Base-by-base conservation (phyloP, 2,797 vertebrate genomes). In the Diceros bicornis region DNA sequence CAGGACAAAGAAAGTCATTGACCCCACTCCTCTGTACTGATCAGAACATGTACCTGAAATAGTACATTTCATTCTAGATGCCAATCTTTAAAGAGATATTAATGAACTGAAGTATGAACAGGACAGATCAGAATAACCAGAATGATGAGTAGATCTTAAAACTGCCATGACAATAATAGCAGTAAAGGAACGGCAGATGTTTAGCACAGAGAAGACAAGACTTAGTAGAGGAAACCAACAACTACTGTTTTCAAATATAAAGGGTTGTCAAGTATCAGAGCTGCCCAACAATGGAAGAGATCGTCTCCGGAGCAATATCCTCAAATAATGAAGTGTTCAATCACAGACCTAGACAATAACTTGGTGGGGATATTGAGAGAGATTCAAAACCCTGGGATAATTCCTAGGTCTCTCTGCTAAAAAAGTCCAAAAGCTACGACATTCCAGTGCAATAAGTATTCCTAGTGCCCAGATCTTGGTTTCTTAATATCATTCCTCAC, bases 41-140 rank as follows among this genome's bases (percentile, higher is more conserved):
- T 93, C 62, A 93, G 75, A 97, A 81, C 66, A 77, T 52, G 25
- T 78, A 71, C 50, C 82, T 92, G 29, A 92, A 95, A 94, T 75
- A 93, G 66, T 79, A 74, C n/a, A 72, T 74, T 95, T 94, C 78
- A 34, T 96, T 91, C 89, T 94, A 88, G 81, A 91, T 91, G 92
- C 13, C 64, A 94, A 18, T 66, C 59, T 97, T 97, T 85, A 84
- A 92, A 96, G 52, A 97, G 32, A 74, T 66, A 77, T 77, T 81
- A 90, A 78, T 75, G 75, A 93, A 84, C 59, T 85, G 66, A 97
- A 89, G 32, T 82, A 86, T 66, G 52, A 93, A 96, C 44, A 82
- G 50, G 92, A 95, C 29, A 75, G 50, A 95, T 95, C 29, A 96
- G 37, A 96, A 89, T 86, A 93, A 92, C 32, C 55, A 66, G 68